Percentiles rank a stretch among this genome's conserved stretches.
These are phyloP conservation scores for Seriola aureovittata DNA, from an alignment of 2,113 vertebrate species.

Conservation along the genomic window DNA sequence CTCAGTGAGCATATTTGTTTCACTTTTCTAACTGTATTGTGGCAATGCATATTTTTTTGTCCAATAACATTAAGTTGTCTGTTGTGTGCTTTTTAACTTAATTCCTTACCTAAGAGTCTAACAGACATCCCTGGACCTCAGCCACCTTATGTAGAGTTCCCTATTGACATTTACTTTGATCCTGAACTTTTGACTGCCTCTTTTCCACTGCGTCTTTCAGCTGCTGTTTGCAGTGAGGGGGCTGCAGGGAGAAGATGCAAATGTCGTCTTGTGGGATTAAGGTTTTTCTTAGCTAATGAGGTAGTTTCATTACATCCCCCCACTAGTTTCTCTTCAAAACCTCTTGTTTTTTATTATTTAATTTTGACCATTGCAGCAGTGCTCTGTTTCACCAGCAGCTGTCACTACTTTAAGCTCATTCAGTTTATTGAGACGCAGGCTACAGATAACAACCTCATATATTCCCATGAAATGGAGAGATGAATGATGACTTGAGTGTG, in stretches of 20 bases:
- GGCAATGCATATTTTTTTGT: too few species aligned
- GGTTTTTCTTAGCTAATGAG: conserved; percentile 66
- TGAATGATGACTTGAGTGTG: conserved; percentile 12
- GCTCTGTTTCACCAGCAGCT: conserved; percentile 58
- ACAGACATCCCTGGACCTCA: conserved; percentile 16
- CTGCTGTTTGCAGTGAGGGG: conserved; percentile 48
- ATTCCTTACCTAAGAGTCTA: too few species aligned
- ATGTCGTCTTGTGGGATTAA: conserved; percentile 66
- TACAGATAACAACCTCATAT: conserved; percentile 2
- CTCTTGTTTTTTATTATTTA: neutral
- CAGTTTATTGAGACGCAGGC: conserved; percentile 9
- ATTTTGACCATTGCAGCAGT: conserved; percentile 39
- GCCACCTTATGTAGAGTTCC: conserved; percentile 28
- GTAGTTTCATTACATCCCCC: conserved; percentile 52
- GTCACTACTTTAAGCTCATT: conserved; percentile 43
- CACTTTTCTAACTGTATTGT: too few species aligned
- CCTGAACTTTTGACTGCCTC: conserved; percentile 74
- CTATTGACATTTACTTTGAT: conserved; percentile 55
- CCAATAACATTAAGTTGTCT: too few species aligned
- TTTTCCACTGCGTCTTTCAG: conserved; percentile 41
- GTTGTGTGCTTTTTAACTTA: too few species aligned
- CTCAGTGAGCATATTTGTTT: too few species aligned
- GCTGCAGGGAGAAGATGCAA: conserved; percentile 66
- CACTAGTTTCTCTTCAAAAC: conserved; percentile 18
- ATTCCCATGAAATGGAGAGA: conserved; percentile 24